Base-by-base conservation (phyloP, 2,797 vertebrate genomes). In the Sebastes flavidus region DNA sequence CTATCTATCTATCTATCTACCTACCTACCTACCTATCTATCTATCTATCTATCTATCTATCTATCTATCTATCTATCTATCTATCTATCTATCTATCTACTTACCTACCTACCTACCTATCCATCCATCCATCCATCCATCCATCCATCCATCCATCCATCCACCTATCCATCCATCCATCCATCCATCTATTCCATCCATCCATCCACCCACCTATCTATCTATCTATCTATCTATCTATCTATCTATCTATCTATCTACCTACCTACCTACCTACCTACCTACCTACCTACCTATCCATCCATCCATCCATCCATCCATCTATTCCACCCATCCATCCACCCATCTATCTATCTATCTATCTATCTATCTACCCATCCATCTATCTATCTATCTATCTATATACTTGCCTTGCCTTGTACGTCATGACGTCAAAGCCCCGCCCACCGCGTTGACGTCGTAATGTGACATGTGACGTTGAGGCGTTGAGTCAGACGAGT, bases 341-440 rank as follows among this genome's bases (percentile, higher is more conserved):
- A 29, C 7, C 29, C 6, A 29, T 8, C 30, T 1, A 30, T 6
- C 27, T 3, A 32, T 8, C 30, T 3, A 32, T 1, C 32, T 4
- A 11, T 34, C 32, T 4, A 34, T 34, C 30, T 2, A 30, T 29
- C 29, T 29, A 6, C 6, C 27, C 5, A 27, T 27, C 5, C 6
- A 29, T 29, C 27, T 27, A 27, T 27, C 7, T 8, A 8, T 8
- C 29, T 8, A 30, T 9, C 30, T 9, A 32, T 3, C 30, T 8
- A 32, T 32, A 32, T 8, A 32, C 11, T 36, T 36, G 10, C 34
- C 10, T 34, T 34, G 34, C 13, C 38, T 6, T 18, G 29, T 12
- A 38, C 84, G 79, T 0, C 36, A 6, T 87, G 83, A 83, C 88
- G 83, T 86, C 65, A 68, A 2, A 56, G n/a, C 63, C 0, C 70